Base-by-base conservation (phyloP, 1,140 invertebrate species). In the Drosophila micromelanica region DNA sequence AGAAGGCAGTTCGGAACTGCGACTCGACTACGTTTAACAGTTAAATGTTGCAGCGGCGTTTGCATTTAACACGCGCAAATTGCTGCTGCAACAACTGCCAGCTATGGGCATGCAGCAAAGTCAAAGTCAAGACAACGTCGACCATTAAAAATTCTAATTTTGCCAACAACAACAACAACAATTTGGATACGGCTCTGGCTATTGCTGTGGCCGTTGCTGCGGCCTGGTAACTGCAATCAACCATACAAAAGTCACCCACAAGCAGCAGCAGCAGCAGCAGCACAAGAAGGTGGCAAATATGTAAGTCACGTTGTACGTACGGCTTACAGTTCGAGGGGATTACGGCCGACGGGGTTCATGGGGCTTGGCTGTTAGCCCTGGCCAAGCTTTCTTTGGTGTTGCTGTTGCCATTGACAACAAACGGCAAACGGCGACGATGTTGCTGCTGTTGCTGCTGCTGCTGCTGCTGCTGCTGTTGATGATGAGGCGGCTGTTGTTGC, bases 91-190 rank as follows among this genome's bases (percentile, higher is more conserved):
- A 59, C 79, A 82, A 82, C 78, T 73, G 46, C 51, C 65, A 42
- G 57, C 42, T 51, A 37, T 74, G 71, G 65, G 64, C 57, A 74
- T 74, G 71, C 51, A 69, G 30, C 65, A 73, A 63, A 72, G 67
- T 72, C 71, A 57, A 59, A 67, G 63, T 71, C 60, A 68, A 75
- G 71, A 74, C 82, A 79, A 72, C 70, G 59, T 56, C 78, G 65
- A 79, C 79, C 67, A 87, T 87, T 87, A 87, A 84, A 87, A 87
- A 87, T 87, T 87, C 84, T 87, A 87, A 87, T 89, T 89, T 84
- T 68, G 56, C 27, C 54, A 56, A 54, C 61, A 69, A 40, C 60
- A 65, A 60, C 63, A 38, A 35, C 68, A 76, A 63, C 69, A 79
- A 63, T n/a, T 74, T 56, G 69, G 37, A 6, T 27, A 5, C 23